Evolutionary conservation across 1,140 invertebrate species (phyloP), one percentile per base, ranked within the genome.

Genomic region (Atopsyche davidsoni): DNA sequence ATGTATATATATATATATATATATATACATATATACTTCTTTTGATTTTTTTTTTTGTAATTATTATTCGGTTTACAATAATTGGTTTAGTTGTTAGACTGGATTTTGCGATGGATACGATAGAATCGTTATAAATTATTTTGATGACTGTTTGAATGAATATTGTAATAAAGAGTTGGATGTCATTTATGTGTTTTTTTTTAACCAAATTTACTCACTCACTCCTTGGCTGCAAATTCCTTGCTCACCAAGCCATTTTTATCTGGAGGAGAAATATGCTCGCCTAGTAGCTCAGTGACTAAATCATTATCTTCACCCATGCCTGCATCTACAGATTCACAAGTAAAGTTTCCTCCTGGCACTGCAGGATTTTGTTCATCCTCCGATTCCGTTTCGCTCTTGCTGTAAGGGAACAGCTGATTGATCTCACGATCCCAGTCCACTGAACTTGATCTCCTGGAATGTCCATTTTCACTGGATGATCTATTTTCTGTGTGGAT

Each of bases 111-210:
- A 48, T 51, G 51, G 44, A 57, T 47, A 53, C 47, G 56, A 58
- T 52, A 55, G 72, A 73, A 72, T 72, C 71, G 72, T 74, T 73
- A 73, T 73, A 74, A 74, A 74, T 74, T 74, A 73, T 74, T 74
- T 74, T 74, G 69, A 74, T 74, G 72, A 74, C 70, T 74, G 72
- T 74, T 74, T 70, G 69, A 72, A 73, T 63, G 69, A 72, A 46
- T 50, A 57, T 46, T 56, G 40, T 71, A 74, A 74, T 74, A 74
- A 73, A 74, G 70, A 73, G 70, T 72, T 74, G 72, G 70, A 74
- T 74, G 72, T 74, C 70, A 71, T n/a, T n/a, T n/a, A n/a, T n/a
- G n/a, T n/a, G n/a, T n/a, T n/a, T n/a, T n/a, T n/a, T n/a, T n/a
- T n/a, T n/a, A n/a, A n/a, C n/a, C n/a, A n/a, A n/a, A n/a, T n/a